Conservation (phyloP, 2,113 vertebrate species). For the Machaerirhynchus nigripectus region DNA sequence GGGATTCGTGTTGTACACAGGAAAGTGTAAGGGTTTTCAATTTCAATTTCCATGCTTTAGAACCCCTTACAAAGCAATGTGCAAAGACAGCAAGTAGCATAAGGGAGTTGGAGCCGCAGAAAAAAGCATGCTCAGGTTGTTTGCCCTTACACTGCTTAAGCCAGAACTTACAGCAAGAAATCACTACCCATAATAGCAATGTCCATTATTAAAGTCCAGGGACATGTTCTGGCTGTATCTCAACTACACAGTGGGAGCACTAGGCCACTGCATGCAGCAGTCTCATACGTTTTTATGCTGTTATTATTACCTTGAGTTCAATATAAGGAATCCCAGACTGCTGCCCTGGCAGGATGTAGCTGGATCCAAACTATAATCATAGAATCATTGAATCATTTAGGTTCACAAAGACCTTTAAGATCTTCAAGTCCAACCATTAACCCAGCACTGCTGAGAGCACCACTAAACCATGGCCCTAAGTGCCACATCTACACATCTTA, state of each 20-base stretch:
- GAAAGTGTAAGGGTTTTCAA: background rate
- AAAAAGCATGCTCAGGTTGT: slow-evolving; percentile 46
- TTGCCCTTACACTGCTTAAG: slow-evolving; percentile 6
- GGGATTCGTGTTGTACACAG: background rate
- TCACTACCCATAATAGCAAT: background rate
- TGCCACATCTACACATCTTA: background rate
- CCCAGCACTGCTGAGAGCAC: background rate
- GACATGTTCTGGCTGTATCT: slow-evolving; percentile 3
- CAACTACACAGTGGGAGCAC: slow-evolving; percentile 14
- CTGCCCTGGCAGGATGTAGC: background rate
- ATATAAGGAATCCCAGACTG: background rate
- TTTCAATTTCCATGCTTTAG: background rate
- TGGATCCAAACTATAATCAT: background rate
- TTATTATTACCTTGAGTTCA: slow-evolving; percentile 39
- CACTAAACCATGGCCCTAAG: background rate
- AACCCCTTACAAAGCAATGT: slow-evolving; percentile 26
- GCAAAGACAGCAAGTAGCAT: slow-evolving; percentile 9
- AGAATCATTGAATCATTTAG: background rate
- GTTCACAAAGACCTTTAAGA: background rate
- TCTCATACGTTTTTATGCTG: background rate
- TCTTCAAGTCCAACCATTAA: background rate
- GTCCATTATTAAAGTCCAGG: slow-evolving; percentile 44
- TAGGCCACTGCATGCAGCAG: background rate
- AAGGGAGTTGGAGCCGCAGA: slow-evolving; percentile 1
- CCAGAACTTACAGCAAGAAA: slow-evolving; percentile 19